Percentiles rank a stretch among this genome's conserved stretches.
Evolutionary conservation across 1,140 invertebrate species (phyloP).

Genomic region (Leptinotarsa defecta): DNA sequence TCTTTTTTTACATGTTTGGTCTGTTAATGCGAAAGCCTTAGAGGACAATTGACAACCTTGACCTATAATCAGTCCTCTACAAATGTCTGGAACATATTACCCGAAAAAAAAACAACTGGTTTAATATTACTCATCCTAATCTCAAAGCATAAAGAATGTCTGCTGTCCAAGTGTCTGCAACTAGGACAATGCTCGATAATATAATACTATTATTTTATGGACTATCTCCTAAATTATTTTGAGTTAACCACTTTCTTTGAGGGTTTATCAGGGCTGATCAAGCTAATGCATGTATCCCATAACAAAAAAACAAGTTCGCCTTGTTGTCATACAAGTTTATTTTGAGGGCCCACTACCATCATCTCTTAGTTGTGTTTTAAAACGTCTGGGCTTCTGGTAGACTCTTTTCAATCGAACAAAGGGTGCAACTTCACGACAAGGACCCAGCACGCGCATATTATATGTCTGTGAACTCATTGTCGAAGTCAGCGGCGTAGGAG

Average conservation of each 20-base stretch:
- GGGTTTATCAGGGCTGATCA: not conserved
- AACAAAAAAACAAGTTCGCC: not conserved
- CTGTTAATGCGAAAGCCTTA: too few relatives aligned
- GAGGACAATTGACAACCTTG: not conserved
- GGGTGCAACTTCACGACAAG: not conserved
- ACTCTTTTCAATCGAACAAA: slow-evolving; percentile 3
- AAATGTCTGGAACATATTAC: not conserved
- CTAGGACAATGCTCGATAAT: too few relatives aligned
- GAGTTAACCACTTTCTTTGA: not conserved
- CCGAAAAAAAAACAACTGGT: not conserved
- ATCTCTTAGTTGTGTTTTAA: not conserved
- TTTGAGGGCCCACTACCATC: not conserved
- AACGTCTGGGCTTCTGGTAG: not conserved
- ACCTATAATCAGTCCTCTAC: not conserved
- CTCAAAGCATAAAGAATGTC: not conserved
- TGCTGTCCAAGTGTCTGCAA: too few relatives aligned
- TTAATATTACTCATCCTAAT: not conserved
- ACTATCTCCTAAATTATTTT: too few relatives aligned
- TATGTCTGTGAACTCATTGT: not conserved
- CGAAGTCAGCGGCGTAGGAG: not conserved
- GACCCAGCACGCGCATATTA: slow-evolving; percentile 1
- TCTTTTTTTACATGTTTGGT: too few relatives aligned
- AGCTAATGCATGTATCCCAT: not conserved
- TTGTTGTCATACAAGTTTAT: slow-evolving; percentile 8
- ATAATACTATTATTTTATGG: too few relatives aligned